Base-by-base conservation (phyloP, 2,888 invertebrate species). In the Diarsia dahlii region DNA sequence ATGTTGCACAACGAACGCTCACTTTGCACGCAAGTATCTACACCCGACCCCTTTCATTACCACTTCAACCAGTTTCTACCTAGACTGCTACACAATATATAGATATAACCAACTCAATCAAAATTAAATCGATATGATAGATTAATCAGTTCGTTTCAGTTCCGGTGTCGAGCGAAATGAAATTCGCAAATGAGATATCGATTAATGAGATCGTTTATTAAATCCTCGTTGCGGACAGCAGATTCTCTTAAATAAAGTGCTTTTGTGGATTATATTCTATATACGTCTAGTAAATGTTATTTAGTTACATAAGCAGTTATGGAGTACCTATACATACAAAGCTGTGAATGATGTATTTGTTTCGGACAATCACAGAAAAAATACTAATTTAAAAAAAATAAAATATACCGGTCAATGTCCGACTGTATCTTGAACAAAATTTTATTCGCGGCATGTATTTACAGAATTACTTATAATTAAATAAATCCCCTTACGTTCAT, bases 1-100 rank as follows among this genome's bases (percentile, higher is more conserved):
- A 48, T 70, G 65, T 84, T 84, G 84, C 82, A 67, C 84, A 78
- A 87, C 69, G n/a, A 54, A 68, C 79, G 56, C 74, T 80, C 66
- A 75, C 73, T 80, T 75, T n/a, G 64, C 71, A 39, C 56, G 52
- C n/a, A n/a, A 60, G 58, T 64, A 28, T 48, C 20, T 56, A 71
- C 65, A 46, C 28, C 15, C 67, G 78, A 82, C 76, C 74, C 78
- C 77, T 80, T 86, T 86, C 68, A 80, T 78, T 77, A 56, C 66
- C 28, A 67, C 63, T 48, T 54, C 58, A 77, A 85, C 82, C 69
- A 74, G 76, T 76, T 76, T 70, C 15, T 63, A 67, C 62, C 9
- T 62, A 62, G 65, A 54, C 9, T 54, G 39, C 71, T 62, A 58
- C 60, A 72, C 64, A 69, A 67, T 18, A 73, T 75, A 65, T n/a